phyloP scores from a whole-genome alignment of 2,113 vertebrate species.

The Pomatostomus ruficeps region DNA sequence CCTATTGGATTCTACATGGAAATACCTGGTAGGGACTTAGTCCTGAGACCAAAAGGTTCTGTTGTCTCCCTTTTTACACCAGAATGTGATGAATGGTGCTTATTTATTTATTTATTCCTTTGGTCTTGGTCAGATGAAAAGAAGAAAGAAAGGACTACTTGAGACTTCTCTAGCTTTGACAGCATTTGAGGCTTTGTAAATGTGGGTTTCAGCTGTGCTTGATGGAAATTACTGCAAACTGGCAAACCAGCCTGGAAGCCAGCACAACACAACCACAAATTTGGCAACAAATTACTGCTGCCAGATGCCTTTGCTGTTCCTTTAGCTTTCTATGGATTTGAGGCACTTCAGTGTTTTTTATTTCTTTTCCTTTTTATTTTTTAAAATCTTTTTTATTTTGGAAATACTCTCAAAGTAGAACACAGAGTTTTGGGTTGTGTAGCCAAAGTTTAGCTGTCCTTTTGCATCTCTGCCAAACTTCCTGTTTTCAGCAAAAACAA shows the following conservation, averaged over 20 bases:
- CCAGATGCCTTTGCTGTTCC: constrained; percentile 72
- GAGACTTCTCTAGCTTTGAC: neutral
- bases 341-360: neutral
- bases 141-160: neutral
- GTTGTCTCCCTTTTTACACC: neutral
- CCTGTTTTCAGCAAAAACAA: constrained; percentile 79
- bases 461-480: constrained; percentile 78
- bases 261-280: constrained; percentile 54
- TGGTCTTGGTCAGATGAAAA: neutral
- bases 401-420: constrained; percentile 72
- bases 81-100: neutral
- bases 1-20: fast-evolving
- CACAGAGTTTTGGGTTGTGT: constrained; percentile 67
- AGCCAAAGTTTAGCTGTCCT: constrained; percentile 76
- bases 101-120: constrained; percentile 43
- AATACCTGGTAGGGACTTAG: neutral
- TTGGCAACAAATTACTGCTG: constrained; percentile 54
- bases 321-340: constrained; percentile 67
- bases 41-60: neutral
- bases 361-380: neutral
- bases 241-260: constrained; percentile 64
- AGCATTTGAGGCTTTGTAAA: constrained; percentile 6
- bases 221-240: constrained; percentile 71
- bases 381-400: neutral
- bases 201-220: constrained; percentile 35